Evolutionary conservation across 2,888 invertebrate species (phyloP).

Genomic region (Ischnus inquisitorius): DNA sequence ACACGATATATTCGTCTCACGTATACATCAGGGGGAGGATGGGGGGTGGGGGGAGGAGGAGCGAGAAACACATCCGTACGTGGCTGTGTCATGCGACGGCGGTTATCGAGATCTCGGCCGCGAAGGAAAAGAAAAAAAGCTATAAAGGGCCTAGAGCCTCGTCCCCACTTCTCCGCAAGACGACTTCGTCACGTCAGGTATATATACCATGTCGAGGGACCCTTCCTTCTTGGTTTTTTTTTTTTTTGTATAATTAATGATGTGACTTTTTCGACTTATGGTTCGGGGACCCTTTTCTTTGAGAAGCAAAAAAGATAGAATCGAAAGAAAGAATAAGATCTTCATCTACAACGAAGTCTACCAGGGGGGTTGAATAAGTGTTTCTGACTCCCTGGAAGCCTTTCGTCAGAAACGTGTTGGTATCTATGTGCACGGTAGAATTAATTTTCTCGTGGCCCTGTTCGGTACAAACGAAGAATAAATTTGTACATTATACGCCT

Average conservation of each 20-base stretch:
- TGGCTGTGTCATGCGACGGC: constrained; percentile 63
- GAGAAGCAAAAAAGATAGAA: constrained; percentile 22
- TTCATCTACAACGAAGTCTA: constrained; percentile 40
- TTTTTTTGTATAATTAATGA: constrained; percentile 61
- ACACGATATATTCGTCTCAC: constrained; percentile 76
- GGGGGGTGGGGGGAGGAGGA: no score
- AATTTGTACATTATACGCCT: constrained; percentile 40
- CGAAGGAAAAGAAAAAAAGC: constrained; percentile 54
- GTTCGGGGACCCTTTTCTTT: constrained; percentile 2
- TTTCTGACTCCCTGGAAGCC: constrained; percentile 23
- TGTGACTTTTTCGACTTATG: constrained; percentile 58
- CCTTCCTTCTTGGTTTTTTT: constrained; percentile 34
- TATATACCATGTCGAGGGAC: constrained; percentile 35
- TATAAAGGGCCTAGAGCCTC: constrained; percentile 42
- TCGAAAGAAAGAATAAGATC: constrained; percentile 28
- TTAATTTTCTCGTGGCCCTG: constrained; percentile 36
- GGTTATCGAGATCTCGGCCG: constrained; percentile 65
- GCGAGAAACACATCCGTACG: constrained; percentile 63
- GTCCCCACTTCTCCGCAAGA: background rate
- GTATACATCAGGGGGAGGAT: constrained; percentile 71
- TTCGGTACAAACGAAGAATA: constrained; percentile 38
- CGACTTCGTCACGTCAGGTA: constrained; percentile 53
- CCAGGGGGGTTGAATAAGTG: constrained; percentile 21
- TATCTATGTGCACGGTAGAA: constrained; percentile 22
- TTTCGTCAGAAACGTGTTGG: constrained; percentile 10